Conservation (phyloP, 2,113 vertebrate species). For the Psilopsiagon aurifrons region DNA sequence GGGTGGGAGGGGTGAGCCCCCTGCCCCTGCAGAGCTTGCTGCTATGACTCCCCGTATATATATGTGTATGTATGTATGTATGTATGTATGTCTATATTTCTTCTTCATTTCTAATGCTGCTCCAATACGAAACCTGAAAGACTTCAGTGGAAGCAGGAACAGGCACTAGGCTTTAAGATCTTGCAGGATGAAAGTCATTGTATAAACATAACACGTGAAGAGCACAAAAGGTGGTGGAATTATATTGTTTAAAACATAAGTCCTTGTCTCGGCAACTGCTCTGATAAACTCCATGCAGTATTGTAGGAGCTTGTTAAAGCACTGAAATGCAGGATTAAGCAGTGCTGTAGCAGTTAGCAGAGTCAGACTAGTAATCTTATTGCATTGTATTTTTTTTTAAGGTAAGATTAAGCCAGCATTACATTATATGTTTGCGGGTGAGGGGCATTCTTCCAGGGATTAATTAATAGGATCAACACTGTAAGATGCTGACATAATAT, state of each 20-base stretch:
- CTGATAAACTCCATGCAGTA: slow-evolving; percentile 16
- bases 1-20: not conserved
- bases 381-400: slow-evolving; percentile 28
- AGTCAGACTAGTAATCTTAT: slow-evolving; percentile 56
- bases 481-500: slow-evolving; percentile 26
- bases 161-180: not conserved
- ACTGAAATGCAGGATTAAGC: slow-evolving; percentile 14
- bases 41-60: not conserved
- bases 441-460: slow-evolving; percentile 38
- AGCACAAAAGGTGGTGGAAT: slow-evolving; percentile 30
- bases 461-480: slow-evolving; percentile 44
- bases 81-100: not conserved
- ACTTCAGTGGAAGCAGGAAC: not conserved
- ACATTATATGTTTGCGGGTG: slow-evolving; percentile 30
- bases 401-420: slow-evolving; percentile 48
- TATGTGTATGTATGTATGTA: no score
- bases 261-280: not conserved
- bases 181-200: not conserved
- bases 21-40: not conserved
- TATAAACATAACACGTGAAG: not conserved
- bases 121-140: not conserved
- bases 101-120: not conserved
- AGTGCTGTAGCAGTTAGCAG: slow-evolving; percentile 35
- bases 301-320: slow-evolving; percentile 50
- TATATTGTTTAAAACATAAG: slow-evolving; percentile 45